These are phyloP conservation scores for Brachypteracias leptosomus DNA, from an alignment of 2,113 vertebrate species.

Conservation along the genomic window DNA sequence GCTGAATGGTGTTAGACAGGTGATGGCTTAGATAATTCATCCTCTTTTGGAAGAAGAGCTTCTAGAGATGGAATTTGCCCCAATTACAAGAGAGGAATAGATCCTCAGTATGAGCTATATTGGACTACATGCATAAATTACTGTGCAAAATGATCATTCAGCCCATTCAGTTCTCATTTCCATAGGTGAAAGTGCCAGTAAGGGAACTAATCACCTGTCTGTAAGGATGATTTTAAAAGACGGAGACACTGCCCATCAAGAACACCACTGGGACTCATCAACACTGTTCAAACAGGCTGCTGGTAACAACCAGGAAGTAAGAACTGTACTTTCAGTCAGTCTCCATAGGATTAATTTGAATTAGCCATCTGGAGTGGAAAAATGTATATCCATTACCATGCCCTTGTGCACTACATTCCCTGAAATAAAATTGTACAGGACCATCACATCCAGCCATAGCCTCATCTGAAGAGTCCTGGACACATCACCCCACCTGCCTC, in stretches of 20 bases:
- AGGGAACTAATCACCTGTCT: constrained; percentile 20
- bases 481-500: neutral
- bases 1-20: constrained; percentile 37
- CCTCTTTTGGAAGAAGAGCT: constrained; percentile 6
- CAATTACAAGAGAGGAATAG: constrained; percentile 3
- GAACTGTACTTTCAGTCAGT: neutral
- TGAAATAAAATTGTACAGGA: neutral
- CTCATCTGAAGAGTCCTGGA: neutral
- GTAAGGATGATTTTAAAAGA: constrained; percentile 9
- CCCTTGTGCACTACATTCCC: neutral
- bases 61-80: constrained; percentile 21
- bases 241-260: neutral
- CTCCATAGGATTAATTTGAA: neutral
- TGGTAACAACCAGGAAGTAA: constrained; percentile 5
- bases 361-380: neutral
- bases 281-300: neutral
- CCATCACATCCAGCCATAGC: neutral
- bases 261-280: constrained; percentile 1
- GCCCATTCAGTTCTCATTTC: constrained; percentile 15
- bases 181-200: constrained; percentile 24
- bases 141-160: constrained; percentile 2
- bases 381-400: neutral
- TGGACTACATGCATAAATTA: constrained; percentile 29
- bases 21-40: constrained; percentile 30
- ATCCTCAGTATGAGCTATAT: constrained; percentile 17